These are phyloP conservation scores for Drosophila tristis DNA, from an alignment of 1,140 invertebrate genomes.

Conservation along the genomic window DNA sequence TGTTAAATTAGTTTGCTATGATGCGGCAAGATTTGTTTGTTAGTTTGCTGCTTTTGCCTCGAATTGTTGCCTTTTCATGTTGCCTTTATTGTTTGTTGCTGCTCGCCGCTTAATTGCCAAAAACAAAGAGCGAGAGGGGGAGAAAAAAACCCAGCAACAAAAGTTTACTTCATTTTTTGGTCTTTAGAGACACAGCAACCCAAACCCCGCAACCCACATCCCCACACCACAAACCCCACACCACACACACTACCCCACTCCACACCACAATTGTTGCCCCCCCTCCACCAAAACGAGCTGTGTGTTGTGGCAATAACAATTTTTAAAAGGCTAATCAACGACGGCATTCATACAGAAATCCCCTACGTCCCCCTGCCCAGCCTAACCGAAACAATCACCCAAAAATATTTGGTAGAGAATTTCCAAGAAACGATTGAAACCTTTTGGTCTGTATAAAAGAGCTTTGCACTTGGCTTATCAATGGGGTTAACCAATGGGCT, in stretches of 20 bases:
- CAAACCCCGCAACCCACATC: no score
- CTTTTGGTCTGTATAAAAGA: no score
- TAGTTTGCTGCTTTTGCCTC: conserved; percentile 27
- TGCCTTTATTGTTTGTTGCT: conserved; percentile 44
- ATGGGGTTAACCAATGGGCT: no score
- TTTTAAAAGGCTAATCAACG: conserved; percentile 53
- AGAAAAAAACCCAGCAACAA: no score
- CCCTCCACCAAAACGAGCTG: conserved; percentile 20
- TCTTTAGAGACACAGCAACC: no score
- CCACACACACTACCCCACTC: conserved; percentile 2
- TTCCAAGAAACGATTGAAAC: conserved; percentile 4
- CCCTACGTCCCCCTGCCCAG: no score
- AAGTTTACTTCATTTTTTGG: conserved; percentile 5
- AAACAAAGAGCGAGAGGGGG: conserved; percentile 27
- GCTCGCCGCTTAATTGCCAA: conserved; percentile 60
- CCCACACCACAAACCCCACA: no score
- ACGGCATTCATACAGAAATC: conserved; percentile 31
- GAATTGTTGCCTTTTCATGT: conserved; percentile 41
- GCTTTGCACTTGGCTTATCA: no score
- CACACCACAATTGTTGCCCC: conserved; percentile 37
- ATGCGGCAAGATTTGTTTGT: conserved; percentile 58
- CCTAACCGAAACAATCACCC: background rate
- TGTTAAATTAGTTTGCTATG: conserved; percentile 67
- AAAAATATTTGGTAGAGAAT: background rate
- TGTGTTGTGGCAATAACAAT: conserved; percentile 41